Conservation (phyloP, 1,140 invertebrate species). For the Drosophila paulistorum region DNA sequence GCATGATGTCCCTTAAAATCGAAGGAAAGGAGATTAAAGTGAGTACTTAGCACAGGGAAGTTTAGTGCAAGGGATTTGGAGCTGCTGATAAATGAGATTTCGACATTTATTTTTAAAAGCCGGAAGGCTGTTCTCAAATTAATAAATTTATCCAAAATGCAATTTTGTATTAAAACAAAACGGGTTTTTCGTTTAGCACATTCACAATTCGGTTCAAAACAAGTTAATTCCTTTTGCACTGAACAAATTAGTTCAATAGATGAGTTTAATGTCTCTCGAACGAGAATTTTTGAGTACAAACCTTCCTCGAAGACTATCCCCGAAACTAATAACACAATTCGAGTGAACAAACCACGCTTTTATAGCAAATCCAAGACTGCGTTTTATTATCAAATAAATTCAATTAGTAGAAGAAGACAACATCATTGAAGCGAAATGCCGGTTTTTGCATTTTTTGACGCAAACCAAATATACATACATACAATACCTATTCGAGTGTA, state of each 20-base stretch:
- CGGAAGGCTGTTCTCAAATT: background rate
- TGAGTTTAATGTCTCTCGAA: background rate
- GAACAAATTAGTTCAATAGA: slow-evolving; percentile 4
- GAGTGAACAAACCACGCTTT: slow-evolving; percentile 22
- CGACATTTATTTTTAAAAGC: slow-evolving; percentile 1
- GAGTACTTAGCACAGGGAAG: background rate
- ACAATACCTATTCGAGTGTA: background rate
- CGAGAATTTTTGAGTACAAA: slow-evolving; percentile 9
- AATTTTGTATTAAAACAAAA: background rate
- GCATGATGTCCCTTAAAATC: slow-evolving; percentile 50
- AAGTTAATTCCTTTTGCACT: background rate
- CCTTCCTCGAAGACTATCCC: slow-evolving; percentile 32
- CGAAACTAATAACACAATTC: slow-evolving; percentile 30
- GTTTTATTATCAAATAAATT: slow-evolving; percentile 51
- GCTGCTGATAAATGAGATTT: background rate
- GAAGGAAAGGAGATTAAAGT: background rate
- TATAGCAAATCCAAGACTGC: slow-evolving; percentile 34
- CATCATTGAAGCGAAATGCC: background rate
- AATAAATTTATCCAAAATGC: background rate
- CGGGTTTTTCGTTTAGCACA: background rate
- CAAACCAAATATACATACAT: background rate
- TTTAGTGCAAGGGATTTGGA: no score
- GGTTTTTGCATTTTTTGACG: background rate
- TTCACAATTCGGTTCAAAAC: background rate
- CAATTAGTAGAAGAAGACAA: slow-evolving; percentile 44